phyloP scores from a whole-genome alignment of 2,888 invertebrate species.

The Rotaria sp. region DNA sequence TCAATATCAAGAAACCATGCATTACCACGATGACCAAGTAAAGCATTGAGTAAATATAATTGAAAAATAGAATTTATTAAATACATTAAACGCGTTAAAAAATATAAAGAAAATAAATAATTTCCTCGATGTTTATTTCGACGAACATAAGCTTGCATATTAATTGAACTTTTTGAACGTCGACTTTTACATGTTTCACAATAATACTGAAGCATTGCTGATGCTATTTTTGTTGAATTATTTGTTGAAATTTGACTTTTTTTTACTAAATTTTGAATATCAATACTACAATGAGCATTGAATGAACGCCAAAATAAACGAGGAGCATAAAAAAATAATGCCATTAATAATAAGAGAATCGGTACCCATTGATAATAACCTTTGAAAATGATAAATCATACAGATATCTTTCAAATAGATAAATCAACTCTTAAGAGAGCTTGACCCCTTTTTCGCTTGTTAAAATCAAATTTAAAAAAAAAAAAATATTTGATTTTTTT shows the following conservation, averaged over 20 bases:
- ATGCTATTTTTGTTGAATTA: conserved; percentile 30
- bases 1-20: conserved; percentile 26
- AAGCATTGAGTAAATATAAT: conserved; percentile 38
- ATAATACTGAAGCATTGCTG: conserved; percentile 33
- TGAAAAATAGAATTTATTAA: conserved; percentile 37
- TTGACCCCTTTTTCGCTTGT: no score
- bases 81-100: conserved; percentile 39
- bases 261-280: conserved; percentile 37
- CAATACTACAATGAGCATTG: conserved; percentile 35
- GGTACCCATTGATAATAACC: conserved; percentile 41
- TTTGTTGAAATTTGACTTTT: conserved; percentile 33
- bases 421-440: no score
- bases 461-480: no score
- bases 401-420: no score
- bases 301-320: conserved; percentile 39
- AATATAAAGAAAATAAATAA: conserved; percentile 35
- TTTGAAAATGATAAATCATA: neutral
- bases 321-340: conserved; percentile 36
- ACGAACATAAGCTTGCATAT: neutral
- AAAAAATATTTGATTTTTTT: no score
- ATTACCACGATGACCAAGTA: conserved; percentile 33
- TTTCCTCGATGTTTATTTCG: conserved; percentile 32
- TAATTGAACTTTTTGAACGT: neutral
- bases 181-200: neutral
- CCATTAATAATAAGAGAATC: conserved; percentile 37